Evolutionary conservation across 2,797 vertebrate genomes (phyloP), one percentile per base, ranked within the genome.

Genomic region (Harpagifer antarcticus): DNA sequence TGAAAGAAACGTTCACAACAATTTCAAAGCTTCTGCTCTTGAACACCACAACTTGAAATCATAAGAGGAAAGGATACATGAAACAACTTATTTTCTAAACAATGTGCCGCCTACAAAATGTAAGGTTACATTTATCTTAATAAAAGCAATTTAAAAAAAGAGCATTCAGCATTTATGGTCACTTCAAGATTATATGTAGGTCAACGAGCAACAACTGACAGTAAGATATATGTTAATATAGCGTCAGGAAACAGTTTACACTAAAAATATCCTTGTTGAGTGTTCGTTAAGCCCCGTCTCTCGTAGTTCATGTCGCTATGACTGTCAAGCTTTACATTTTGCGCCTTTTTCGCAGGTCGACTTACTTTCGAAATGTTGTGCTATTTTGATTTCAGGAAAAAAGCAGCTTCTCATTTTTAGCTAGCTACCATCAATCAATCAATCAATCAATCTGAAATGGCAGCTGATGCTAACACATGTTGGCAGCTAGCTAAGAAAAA

Each of bases 71-170:
- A 73, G 50, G 50, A 68, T 27, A 76, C 59, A 61, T 72, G 62
- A 79, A 80, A 80, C 57, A 67, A 53, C 33, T 33, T 52, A 2
- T 7, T 47, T 23, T n/a, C 59, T 65, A 73, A 82, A 81, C 16
- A 12, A 70, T 54, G 74, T 52, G 76, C 69, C 23, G 5, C 60
- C 63, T 80, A 63, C 60, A 37, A 27, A 17, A 74, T 15, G 40
- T 27, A 33, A 47, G 69, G 56, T 78, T 81, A 86, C 64, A 74
- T 19, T 57, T 64, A 9, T 63, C 43, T 84, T 47, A 63, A 80
- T 81, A 73, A 77, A 84, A 77, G 66, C 8, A 19, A 19, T 61
- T 52, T 61, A 23, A 49, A 56, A 64, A 49, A 75, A 68, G 82
- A 60, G 76, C 52, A 45, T 40, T 44, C 1, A 20, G 15, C 53